These are phyloP conservation scores for Tachyglossus aculeatus DNA, from an alignment of 2,797 vertebrate genomes.

Conservation along the genomic window DNA sequence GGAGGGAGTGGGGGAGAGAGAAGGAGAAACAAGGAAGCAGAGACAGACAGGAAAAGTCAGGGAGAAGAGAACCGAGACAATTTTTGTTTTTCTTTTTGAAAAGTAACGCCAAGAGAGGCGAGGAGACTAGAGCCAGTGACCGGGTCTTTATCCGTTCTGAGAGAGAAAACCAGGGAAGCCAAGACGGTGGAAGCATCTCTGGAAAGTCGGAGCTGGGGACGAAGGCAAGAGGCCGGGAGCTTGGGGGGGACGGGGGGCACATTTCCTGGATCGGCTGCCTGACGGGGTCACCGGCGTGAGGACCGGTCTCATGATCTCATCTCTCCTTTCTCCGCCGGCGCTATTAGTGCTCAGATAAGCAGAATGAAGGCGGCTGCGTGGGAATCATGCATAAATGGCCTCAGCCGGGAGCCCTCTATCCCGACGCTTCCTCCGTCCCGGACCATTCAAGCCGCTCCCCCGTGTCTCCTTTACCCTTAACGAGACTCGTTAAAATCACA, in stretches of 20 bases:
- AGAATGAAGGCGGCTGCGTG: constrained; percentile 77
- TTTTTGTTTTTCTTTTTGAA: not conserved
- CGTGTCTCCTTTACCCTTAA: constrained; percentile 88
- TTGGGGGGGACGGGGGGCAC: not conserved
- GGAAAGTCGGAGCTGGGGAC: constrained; percentile 4
- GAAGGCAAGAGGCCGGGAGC: not conserved
- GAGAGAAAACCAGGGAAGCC: too few species aligned
- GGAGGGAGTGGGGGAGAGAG: constrained; percentile 43
- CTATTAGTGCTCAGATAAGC: constrained; percentile 78
- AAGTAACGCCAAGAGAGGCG: not conserved
- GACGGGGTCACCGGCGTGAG: constrained; percentile 63
- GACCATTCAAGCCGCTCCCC: constrained; percentile 81
- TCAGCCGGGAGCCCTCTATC: constrained; percentile 79
- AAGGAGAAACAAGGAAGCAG: constrained; percentile 34
- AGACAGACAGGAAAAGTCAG: constrained; percentile 54
- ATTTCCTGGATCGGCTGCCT: constrained; percentile 37
- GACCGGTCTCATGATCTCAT: constrained; percentile 78
- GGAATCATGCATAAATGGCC: constrained; percentile 83
- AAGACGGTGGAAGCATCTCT: not conserved
- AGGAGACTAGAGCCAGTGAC: too few species aligned
- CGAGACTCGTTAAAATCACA: constrained; percentile 89
- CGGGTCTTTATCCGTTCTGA: too few species aligned
- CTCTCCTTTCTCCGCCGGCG: constrained; percentile 71
- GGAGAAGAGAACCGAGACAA: constrained; percentile 8
- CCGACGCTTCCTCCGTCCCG: constrained; percentile 75